phyloP scores from a whole-genome alignment of 2,797 vertebrate genomes.

The Anguilla obscura region DNA sequence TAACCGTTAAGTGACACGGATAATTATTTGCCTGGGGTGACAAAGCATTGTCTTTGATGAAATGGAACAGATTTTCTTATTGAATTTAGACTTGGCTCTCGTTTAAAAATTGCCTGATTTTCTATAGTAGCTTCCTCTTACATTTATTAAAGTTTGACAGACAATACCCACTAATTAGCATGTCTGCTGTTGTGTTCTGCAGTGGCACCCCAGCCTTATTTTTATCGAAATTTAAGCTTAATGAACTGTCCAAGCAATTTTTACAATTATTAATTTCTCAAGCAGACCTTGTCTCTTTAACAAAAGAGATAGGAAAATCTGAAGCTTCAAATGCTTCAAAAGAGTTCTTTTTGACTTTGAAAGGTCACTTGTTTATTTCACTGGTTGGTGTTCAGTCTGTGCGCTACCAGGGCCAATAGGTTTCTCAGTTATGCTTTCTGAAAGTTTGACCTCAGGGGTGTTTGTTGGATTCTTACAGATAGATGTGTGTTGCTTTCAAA shows the following conservation, averaged over 20 bases:
- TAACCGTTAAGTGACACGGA: neutral
- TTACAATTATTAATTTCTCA: neutral
- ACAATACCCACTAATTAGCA: conserved; percentile 4
- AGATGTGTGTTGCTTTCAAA: neutral
- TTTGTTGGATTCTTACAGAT: neutral
- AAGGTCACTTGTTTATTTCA: conserved; percentile 24
- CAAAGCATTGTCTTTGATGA: conserved; percentile 8
- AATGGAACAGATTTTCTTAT: neutral
- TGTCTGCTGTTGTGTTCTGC: neutral
- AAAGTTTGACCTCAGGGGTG: neutral
- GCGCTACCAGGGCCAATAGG: neutral
- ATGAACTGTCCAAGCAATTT: neutral
- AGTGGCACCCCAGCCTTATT: neutral
- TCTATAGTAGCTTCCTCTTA: neutral
- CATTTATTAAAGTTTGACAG: conserved; percentile 9
- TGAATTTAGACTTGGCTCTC: neutral
- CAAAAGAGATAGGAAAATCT: neutral
- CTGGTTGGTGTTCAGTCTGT: neutral
- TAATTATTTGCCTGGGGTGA: conserved; percentile 4
- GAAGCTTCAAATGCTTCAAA: neutral
- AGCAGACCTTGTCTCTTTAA: neutral
- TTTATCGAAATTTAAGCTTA: neutral
- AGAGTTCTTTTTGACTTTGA: conserved; percentile 19
- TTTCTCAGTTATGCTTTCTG: neutral
- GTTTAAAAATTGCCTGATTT: conserved; percentile 7